These are phyloP conservation scores for Eutolmus rufibarbis DNA, from an alignment of 2,888 invertebrate species.

Conservation along the genomic window DNA sequence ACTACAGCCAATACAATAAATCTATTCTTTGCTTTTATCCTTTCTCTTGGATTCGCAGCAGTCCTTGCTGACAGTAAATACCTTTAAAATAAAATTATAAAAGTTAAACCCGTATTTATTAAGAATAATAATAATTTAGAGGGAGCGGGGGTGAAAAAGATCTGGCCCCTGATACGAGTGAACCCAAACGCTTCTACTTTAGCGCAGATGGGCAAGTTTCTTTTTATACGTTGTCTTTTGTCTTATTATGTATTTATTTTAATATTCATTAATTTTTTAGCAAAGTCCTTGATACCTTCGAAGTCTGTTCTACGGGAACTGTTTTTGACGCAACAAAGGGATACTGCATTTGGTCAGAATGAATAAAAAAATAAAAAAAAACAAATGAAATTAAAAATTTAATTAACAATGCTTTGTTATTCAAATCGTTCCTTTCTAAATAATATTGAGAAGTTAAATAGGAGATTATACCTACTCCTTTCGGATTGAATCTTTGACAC, in stretches of 20 bases:
- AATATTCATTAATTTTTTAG: neutral
- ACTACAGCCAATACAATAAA: neutral
- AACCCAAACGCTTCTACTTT: neutral
- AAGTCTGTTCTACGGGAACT: too few relatives aligned
- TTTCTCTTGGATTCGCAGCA: neutral
- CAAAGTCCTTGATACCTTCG: neutral
- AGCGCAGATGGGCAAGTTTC: neutral
- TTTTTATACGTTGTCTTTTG: neutral
- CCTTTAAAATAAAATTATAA: neutral
- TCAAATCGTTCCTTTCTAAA: too few relatives aligned
- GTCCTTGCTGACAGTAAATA: neutral
- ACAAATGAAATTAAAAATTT: too few relatives aligned
- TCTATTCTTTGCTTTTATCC: neutral
- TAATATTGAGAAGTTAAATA: too few relatives aligned
- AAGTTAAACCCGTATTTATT: neutral
- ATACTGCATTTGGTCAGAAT: too few relatives aligned
- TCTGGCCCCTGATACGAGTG: neutral
- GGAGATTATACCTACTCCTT: too few relatives aligned
- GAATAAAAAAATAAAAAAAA: too few relatives aligned
- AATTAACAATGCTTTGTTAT: too few relatives aligned
- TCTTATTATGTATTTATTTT: neutral
- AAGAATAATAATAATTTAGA: neutral
- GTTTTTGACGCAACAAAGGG: too few relatives aligned
- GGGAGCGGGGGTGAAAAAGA: neutral
- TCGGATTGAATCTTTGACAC: too few relatives aligned